Evolutionary conservation across 2,113 vertebrate genomes (phyloP), one percentile per base, ranked within the genome.

Genomic region (Heterocephalus glaber): DNA sequence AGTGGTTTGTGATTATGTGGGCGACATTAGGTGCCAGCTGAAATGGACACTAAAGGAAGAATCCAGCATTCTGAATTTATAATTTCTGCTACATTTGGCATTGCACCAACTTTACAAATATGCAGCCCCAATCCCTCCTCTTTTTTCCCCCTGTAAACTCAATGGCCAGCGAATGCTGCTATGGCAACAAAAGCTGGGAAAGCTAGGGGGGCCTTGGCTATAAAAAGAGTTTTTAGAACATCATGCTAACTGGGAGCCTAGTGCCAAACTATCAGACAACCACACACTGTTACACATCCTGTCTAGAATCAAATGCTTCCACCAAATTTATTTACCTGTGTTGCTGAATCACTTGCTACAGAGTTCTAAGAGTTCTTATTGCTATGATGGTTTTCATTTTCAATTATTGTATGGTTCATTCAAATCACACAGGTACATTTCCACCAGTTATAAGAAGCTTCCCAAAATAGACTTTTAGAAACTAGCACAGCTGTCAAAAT

Each of bases 31-130:
- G 97, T 94, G 94, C 97, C 98, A 98, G 98, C 97, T 98, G 98
- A 98, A 99, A 98, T 98, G 98, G 98, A 98, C 98, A 98, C 98
- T 98, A 98, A 98, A 98, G 96, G 97, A 98, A 98, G 97, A 98
- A 97, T 77, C 96, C 92, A 97, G 96, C 93, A 97, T 98, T 95
- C 97, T 98, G 98, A 97, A 98, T 98, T 97, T 97, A 72, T 97
- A 98, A 98, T 98, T 98, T 98, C 97, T 98, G 96, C 97, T 97
- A 82, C 94, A 94, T 97, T 98, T 98, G 98, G 98, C 98, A 97
- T 19, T 44, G 88, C 92, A 98, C 97, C 98, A 98, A 98, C 90
- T 95, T 97, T 95, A 97, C 97, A 98, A 98, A 98, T 88, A 98
- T 82, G 97, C 95, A 91, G 94, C 89, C 77, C 95, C 96, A 92